Evolutionary conservation across 2,888 invertebrate genomes (phyloP), one percentile per base, ranked within the genome.

Genomic region (Lottia gigantea): DNA sequence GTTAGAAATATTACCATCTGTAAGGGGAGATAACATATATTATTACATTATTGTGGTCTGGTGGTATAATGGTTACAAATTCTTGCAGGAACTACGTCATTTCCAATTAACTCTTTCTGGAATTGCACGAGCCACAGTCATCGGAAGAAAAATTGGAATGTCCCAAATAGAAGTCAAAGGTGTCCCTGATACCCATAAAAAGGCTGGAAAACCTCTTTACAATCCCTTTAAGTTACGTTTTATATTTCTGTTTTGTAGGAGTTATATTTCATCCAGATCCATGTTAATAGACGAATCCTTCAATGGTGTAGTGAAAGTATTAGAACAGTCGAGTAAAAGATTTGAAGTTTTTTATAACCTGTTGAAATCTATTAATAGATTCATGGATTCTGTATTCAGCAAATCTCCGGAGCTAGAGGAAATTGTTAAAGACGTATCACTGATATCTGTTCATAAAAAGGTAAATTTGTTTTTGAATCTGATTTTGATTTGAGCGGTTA

Each of bases 321-420:
- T 76, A 61, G 61, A 46, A 15, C 76, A 78, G 62, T 75, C 72
- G 55, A 69, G 70, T 40, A 67, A 66, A 23, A 73, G 74, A 31
- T 72, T 74, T 47, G 47, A 67, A 25, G 61, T 70, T 19, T 73
- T 78, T 62, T 76, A 75, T 67, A 47, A 71, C 25, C 45, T 73
- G 62, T 15, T 68, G n/a, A 46, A 47, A 63, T 63, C 47, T 11
- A 68, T 68, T 47, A 68, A 46, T 46, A 47, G 26, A 15, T 31
- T 68, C n/a, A 23, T 62, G 23, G 47, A 63, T 15, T 23, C 26
- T 26, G 16, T 49, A 25, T 31, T 26, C 11, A n/a, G 26, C 19
- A 19, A 23, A 25, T 46, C 45, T 1, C 14, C 25, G 8, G 19
- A 45, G 1, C 26, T 68, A 12, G 68, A 68, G 15, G 68, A 68